Evolutionary conservation across 2,888 invertebrate species (phyloP), one percentile per base, ranked within the genome.

Genomic region (Cylloceria caligata): DNA sequence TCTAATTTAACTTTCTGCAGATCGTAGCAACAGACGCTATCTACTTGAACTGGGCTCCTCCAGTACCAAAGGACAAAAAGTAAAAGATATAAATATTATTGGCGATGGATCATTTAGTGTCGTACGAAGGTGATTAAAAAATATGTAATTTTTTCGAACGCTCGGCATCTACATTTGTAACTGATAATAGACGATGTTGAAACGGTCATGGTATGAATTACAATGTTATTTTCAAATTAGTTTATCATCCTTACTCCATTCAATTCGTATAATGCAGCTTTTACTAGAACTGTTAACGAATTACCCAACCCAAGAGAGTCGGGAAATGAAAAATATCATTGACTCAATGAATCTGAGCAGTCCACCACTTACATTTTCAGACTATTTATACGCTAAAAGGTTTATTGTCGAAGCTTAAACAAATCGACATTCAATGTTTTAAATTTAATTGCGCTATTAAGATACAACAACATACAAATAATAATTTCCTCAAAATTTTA

Each of bases 41-140:
- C 57, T 85, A 69, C 77, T 36, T 83, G n/a, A 83, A 83, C 75
- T 71, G 52, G 45, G 52, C 16, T 5, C 80, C 81, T 6, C 83
- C 83, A 55, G 30, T n/a, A 3, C 85, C 81, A 2, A 79, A 79
- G 62, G 68, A 60, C 1, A 27, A 36, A n/a, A 64, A 19, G 16
- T 24, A n/a, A 62, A 74, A 11, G 47, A 34, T 39, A 16, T 24
- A 30, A 74, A 74, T 45, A 45, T 42, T n/a, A 71, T 52, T 67
- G 42, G n/a, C 62, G 42, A 75, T 79, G 39, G 67, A 60, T 65
- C 7, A 62, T 62, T 79, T 75, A 79, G 82, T 78, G 71, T 77
- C 68, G 39, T 57, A 27, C 7, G 9, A 49, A 68, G 55, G 39
- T 42, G 77, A 68, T 69, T 55, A 73, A 55, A 11, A 64, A 52